Conservation (phyloP, 2,888 invertebrate species). For the Gastracanthus pulcherrimus region DNA sequence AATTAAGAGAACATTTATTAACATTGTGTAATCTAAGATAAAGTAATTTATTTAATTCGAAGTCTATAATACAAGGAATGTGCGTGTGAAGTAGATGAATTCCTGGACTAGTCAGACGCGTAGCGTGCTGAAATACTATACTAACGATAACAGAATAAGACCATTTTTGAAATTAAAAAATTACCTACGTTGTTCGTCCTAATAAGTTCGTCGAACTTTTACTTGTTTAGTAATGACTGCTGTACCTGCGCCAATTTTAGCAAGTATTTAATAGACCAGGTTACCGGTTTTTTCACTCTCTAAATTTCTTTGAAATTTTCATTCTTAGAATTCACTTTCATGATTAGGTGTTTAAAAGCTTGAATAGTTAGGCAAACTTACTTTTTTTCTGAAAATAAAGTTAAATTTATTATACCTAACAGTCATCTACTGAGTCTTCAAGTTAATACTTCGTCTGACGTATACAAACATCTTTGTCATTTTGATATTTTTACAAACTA, state of each 20-base stretch:
- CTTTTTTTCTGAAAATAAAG: too few relatives aligned
- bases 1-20: too few relatives aligned
- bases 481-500: too few relatives aligned
- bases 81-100: neutral
- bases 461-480: too few relatives aligned
- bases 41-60: too few relatives aligned
- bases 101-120: neutral
- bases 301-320: constrained; percentile 32
- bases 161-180: neutral
- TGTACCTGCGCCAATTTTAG: neutral
- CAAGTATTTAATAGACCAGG: neutral
- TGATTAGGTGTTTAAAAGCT: neutral
- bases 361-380: neutral
- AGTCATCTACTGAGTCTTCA: too few relatives aligned
- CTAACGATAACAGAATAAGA: too few relatives aligned
- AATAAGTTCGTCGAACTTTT: neutral
- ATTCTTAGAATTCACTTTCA: constrained; percentile 6
- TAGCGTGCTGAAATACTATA: neutral
- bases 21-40: too few relatives aligned
- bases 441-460: too few relatives aligned
- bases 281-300: constrained; percentile 34
- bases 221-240: neutral
- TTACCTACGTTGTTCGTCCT: neutral
- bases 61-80: too few relatives aligned
- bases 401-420: too few relatives aligned